Conservation (phyloP, 2,797 vertebrate species). For the Loris lydekkerianus region DNA sequence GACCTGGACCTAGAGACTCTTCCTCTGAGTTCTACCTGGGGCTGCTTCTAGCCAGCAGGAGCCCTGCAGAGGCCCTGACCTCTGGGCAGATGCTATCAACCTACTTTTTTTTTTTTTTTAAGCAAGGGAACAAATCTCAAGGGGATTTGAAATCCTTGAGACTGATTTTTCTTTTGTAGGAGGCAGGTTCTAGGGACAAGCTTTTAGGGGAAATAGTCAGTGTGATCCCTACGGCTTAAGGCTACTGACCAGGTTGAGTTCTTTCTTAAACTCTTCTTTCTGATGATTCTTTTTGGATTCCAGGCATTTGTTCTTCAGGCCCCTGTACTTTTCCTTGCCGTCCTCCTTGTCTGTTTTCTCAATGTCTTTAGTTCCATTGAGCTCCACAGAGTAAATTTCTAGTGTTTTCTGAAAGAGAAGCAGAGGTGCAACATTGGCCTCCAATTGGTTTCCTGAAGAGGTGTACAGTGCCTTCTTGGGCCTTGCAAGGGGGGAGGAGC, state of each 20-base stretch:
- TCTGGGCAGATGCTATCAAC: constrained; percentile 26
- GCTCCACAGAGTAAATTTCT: constrained; percentile 88
- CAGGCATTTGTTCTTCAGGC: constrained; percentile 79
- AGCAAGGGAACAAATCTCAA: constrained; percentile 25
- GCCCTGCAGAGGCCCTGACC: background rate
- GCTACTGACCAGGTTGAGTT: constrained; percentile 90
- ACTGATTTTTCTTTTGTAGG: background rate
- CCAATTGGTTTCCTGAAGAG: background rate
- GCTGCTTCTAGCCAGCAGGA: constrained; percentile 17
- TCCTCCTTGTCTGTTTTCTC: constrained; percentile 65
- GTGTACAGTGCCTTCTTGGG: background rate
- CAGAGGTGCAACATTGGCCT: background rate
- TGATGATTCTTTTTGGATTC: constrained; percentile 83
- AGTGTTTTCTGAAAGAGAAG: constrained; percentile 85
- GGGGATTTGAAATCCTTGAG: background rate
- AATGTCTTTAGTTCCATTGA: constrained; percentile 85
- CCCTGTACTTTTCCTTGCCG: constrained; percentile 82
- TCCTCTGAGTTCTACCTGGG: background rate
- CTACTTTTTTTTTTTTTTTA: background rate
- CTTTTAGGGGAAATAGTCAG: background rate
- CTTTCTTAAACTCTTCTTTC: constrained; percentile 86
- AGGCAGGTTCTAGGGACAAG: background rate
- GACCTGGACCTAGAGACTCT: background rate
- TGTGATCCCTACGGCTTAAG: background rate
- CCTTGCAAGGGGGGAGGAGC: background rate